Evolutionary conservation across 2,888 invertebrate species (phyloP).

Genomic region (Eubasilissa splendida): DNA sequence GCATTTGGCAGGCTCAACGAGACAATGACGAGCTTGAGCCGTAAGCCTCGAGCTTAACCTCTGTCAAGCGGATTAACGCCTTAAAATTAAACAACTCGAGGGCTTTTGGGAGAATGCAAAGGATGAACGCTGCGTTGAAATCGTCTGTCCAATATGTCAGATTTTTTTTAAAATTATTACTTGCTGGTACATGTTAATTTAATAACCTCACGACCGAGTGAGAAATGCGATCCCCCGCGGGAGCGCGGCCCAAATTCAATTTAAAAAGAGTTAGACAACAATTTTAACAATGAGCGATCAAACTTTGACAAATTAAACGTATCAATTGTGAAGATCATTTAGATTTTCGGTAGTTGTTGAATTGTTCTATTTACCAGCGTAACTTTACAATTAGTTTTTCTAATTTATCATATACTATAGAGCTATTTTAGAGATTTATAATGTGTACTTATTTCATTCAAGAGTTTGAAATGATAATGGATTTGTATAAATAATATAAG

Average conservation of each 20-base stretch:
- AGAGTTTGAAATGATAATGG: too few species aligned
- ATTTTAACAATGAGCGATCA: background rate
- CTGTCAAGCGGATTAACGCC: slow-evolving; percentile 18
- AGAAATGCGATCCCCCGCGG: background rate
- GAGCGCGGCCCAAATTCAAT: background rate
- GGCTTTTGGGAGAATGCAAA: background rate
- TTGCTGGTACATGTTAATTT: slow-evolving; percentile 3
- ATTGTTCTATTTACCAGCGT: slow-evolving; percentile 1
- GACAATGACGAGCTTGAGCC: slow-evolving; percentile 1
- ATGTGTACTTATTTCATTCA: too few species aligned
- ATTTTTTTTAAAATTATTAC: background rate
- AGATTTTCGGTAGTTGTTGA: slow-evolving; percentile 1
- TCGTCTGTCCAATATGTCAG: background rate
- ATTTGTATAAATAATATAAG: too few species aligned
- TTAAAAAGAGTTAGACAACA: background rate
- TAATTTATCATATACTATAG: too few species aligned
- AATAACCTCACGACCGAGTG: background rate
- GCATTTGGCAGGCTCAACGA: slow-evolving; percentile 1
- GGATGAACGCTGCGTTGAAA: slow-evolving; percentile 3
- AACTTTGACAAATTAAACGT: slow-evolving; percentile 10
- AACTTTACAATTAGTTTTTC: too few species aligned
- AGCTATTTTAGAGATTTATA: too few species aligned
- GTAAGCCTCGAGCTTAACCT: slow-evolving; percentile 5
- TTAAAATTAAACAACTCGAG: slow-evolving; percentile 1
- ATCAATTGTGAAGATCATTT: background rate